These are phyloP conservation scores for Nomada lathburiana DNA, from an alignment of 2,888 invertebrate genomes.

Conservation along the genomic window DNA sequence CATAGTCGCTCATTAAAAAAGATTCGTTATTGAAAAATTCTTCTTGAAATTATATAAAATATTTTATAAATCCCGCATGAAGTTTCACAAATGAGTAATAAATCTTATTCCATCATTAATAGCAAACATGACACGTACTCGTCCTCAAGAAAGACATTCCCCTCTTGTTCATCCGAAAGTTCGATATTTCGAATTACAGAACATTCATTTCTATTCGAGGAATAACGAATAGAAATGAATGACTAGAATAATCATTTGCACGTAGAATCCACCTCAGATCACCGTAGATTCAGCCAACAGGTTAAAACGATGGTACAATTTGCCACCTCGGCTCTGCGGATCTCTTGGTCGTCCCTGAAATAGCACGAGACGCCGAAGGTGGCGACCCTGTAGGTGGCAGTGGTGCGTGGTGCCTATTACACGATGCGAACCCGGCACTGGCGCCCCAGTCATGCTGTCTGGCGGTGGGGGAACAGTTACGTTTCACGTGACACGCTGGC, in stretches of 20 bases:
- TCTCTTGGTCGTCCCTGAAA: conserved; percentile 43
- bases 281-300: neutral
- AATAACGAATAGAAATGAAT: neutral
- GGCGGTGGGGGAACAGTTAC: conserved; percentile 45
- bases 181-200: neutral
- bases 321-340: neutral
- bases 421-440: conserved; percentile 77
- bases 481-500: conserved; percentile 69
- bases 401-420: conserved; percentile 72
- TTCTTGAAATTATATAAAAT: neutral
- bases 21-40: too few species aligned
- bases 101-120: too few species aligned
- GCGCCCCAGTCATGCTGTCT: conserved; percentile 78
- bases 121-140: too few species aligned
- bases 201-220: too few species aligned
- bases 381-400: conserved; percentile 44
- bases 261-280: conserved; percentile 3
- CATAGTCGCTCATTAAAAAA: neutral
- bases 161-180: neutral
- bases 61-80: neutral
- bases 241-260: neutral
- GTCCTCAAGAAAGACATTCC: too few species aligned
- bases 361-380: conserved; percentile 37
- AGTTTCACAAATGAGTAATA: too few species aligned
- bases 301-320: neutral